phyloP scores from a whole-genome alignment of 2,888 invertebrate species.

The Oxycera nigricornis region DNA sequence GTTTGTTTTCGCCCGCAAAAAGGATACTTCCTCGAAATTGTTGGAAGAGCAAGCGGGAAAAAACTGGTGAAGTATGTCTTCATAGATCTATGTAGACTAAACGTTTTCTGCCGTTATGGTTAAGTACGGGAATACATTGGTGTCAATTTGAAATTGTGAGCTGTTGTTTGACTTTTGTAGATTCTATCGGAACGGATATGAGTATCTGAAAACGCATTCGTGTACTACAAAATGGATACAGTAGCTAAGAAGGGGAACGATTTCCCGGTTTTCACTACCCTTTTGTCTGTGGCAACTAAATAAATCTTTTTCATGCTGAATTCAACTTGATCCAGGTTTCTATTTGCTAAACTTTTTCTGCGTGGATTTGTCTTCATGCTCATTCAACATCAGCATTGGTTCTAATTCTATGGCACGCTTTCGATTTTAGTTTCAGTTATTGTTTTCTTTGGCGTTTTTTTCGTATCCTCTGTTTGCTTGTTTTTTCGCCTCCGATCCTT shows the following conservation, averaged over 20 bases:
- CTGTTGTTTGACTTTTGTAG: conserved; percentile 26
- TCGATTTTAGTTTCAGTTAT: conserved; percentile 33
- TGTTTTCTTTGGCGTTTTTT: conserved; percentile 18
- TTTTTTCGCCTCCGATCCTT: conserved; percentile 1
- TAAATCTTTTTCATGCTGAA: conserved; percentile 17
- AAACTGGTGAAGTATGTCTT: conserved; percentile 14
- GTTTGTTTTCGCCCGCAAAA: conserved; percentile 29
- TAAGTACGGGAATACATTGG: conserved; percentile 31
- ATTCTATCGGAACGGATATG: conserved; percentile 22
- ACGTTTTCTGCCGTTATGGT: conserved; percentile 28
- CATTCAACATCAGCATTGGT: neutral
- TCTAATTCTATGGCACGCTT: conserved; percentile 10
- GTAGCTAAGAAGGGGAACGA: neutral
- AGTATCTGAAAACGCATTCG: conserved; percentile 39
- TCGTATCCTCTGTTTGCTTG: neutral
- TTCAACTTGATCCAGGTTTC: conserved; percentile 13
- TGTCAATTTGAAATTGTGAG: conserved; percentile 31
- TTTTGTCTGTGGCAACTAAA: conserved; percentile 2
- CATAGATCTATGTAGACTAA: conserved; percentile 16
- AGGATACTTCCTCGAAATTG: conserved; percentile 29
- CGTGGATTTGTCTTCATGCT: neutral
- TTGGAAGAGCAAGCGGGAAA: neutral
- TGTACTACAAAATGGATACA: conserved; percentile 40
- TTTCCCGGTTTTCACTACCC: neutral
- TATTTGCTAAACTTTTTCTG: neutral